Evolutionary conservation across 2,888 invertebrate species (phyloP), one percentile per base, ranked within the genome.

Genomic region (Heterodera filipjevi): DNA sequence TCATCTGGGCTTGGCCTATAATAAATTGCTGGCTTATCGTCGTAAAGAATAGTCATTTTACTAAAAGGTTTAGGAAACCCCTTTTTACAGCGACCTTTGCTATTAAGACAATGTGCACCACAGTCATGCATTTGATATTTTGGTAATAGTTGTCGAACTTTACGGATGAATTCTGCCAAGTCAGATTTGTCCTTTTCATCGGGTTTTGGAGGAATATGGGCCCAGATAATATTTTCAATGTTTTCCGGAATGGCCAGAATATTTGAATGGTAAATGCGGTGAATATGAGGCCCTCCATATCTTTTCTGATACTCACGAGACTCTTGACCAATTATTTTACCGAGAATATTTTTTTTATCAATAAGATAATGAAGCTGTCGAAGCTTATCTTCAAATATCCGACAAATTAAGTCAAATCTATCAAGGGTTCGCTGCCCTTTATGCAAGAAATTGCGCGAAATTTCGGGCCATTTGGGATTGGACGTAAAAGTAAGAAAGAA

Each of bases 41-140:
- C 44, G 27, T 46, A 49, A 12, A 86, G 82, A 12, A 77, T 49
- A 22, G 90, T 90, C 46, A 80, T 81, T 16, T 82, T 77, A 8
- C 46, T 27, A 78, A 87, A 86, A 1, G 82, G 79, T 78, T 88
- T 87, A n/a, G 90, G 90, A 81, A 86, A 90, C 12, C 82, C 82
- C 83, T 91, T 91, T 0, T 86, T 82, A 84, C 90, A 91, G 1
- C 75, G 59, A 1, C 75, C 72, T 59, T 72, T 44, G 2, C n/a
- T 32, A 10, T 70, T 32, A 3, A 30, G 27, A 30, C 71, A 70
- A 33, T 44, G 35, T 0, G 35, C n/a, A 5, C 27, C 32, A 44
- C 72, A 72, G 12, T 89, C 89, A 84, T 90, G 89, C 53, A 85
- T 68, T 80, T 90, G 90, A 74, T 89, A 85, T 39, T 66, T 59